phyloP scores from a whole-genome alignment of 2,888 invertebrate species.

The Psococerastis gibbosa region DNA sequence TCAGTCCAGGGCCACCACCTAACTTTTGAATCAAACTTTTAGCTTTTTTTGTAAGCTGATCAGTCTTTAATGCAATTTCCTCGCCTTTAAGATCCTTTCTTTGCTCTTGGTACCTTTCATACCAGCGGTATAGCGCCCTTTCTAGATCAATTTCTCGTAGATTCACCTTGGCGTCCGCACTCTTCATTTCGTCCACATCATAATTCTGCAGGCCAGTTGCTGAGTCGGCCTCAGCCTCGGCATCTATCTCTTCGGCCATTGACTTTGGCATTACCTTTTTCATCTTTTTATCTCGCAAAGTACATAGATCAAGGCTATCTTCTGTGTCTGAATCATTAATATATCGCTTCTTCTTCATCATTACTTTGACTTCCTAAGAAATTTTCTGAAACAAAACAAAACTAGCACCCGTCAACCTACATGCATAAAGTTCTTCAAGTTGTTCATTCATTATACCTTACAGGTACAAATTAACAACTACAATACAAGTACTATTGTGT shows the following conservation, averaged over 20 bases:
- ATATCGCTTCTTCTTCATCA: conserved; percentile 2
- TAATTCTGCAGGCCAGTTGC: not conserved
- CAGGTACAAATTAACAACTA: too few relatives aligned
- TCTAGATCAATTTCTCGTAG: conserved; percentile 20
- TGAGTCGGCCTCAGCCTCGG: conserved; percentile 2
- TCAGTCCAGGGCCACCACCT: conserved; percentile 1
- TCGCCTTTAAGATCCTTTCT: conserved; percentile 1
- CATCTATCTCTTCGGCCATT: conserved; percentile 7
- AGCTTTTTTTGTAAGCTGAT: conserved; percentile 1
- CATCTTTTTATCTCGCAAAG: not conserved
- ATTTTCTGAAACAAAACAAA: too few relatives aligned
- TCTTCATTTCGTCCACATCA: not conserved
- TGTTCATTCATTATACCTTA: too few relatives aligned
- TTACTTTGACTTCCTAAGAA: too few relatives aligned
- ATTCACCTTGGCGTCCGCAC: not conserved
- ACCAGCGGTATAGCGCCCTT: conserved; percentile 20
- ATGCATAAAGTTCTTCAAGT: too few relatives aligned
- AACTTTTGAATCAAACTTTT: conserved; percentile 2
- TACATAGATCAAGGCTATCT: not conserved
- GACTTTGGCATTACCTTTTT: conserved; percentile 3
- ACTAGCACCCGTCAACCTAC: too few relatives aligned
- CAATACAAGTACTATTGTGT: too few relatives aligned
- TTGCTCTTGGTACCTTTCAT: conserved; percentile 15
- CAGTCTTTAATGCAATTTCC: not conserved
- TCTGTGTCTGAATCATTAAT: not conserved